These are phyloP conservation scores for Drosophila peninsularis DNA, from an alignment of 2,888 invertebrate genomes.

Conservation along the genomic window DNA sequence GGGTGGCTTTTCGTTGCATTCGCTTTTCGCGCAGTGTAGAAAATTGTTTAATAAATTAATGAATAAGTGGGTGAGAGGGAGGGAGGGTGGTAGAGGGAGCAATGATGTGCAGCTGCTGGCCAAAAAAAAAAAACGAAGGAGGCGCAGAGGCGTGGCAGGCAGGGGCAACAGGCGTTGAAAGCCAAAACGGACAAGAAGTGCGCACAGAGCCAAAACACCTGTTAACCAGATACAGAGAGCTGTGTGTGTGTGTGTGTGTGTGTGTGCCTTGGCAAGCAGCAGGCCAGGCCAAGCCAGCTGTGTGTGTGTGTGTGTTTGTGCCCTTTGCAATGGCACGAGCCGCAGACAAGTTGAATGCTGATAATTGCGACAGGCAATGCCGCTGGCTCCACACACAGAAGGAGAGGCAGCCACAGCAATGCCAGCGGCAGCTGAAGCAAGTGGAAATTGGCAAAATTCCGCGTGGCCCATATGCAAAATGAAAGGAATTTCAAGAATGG, in stretches of 20 bases:
- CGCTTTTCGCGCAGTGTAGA: conserved; percentile 22
- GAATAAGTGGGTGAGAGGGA: background rate
- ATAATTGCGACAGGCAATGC: conserved; percentile 23
- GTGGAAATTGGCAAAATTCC: conserved; percentile 47
- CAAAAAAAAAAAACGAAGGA: background rate
- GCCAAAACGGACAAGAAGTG: conserved; percentile 48
- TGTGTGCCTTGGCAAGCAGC: conserved; percentile 15
- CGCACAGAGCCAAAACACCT: conserved; percentile 70
- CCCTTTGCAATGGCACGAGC: conserved; percentile 48
- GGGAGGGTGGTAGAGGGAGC: background rate
- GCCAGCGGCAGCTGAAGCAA: conserved; percentile 20
- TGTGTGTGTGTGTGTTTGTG: conserved; percentile 21
- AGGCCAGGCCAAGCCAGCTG: conserved; percentile 17
- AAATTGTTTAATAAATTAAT: conserved; percentile 45
- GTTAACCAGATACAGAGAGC: conserved; percentile 49
- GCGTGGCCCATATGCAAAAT: conserved; percentile 52
- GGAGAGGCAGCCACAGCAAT: background rate
- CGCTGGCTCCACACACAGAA: background rate
- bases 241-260: conserved; percentile 2
- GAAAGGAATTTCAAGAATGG: conserved; percentile 45
- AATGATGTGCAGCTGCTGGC: conserved; percentile 45
- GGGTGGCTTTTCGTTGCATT: conserved; percentile 20
- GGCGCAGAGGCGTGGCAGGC: background rate
- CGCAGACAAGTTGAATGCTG: conserved; percentile 21
- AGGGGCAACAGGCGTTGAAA: conserved; percentile 21